Percentiles rank a stretch among this genome's conserved stretches.
Conservation (phyloP, 2,888 invertebrate species). For the Amblyjoppa fuscipennis region DNA sequence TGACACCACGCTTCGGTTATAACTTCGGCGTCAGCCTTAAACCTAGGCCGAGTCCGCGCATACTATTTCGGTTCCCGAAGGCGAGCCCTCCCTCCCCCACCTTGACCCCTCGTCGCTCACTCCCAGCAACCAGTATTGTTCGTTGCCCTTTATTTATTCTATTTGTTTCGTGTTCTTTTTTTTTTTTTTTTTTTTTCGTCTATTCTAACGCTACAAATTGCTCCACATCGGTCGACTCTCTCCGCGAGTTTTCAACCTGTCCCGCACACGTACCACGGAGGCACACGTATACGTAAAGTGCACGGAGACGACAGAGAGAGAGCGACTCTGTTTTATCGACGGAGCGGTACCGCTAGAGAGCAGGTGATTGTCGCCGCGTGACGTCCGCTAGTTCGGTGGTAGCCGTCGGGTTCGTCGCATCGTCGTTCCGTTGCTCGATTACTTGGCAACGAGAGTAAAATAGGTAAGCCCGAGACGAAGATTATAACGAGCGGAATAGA, state of each 20-base stretch:
- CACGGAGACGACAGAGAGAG: too few relatives aligned
- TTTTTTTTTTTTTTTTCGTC: not conserved
- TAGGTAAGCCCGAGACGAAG: not conserved
- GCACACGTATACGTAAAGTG: too few relatives aligned
- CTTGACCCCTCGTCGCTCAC: not conserved
- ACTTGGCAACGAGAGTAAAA: not conserved
- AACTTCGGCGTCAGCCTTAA: not conserved
- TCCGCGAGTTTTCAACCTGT: conserved; percentile 13
- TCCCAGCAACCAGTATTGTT: not conserved
- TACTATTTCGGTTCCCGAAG: conserved; percentile 1
- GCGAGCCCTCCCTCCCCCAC: not conserved
- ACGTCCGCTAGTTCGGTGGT: conserved; percentile 2
- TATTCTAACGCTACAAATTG: conserved; percentile 11
- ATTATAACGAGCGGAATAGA: not conserved
- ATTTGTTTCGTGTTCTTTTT: not conserved
- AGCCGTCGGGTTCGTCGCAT: not conserved
- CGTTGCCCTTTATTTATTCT: not conserved
- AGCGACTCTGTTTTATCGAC: conserved; percentile 7
- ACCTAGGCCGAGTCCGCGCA: not conserved
- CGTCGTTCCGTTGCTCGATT: not conserved
- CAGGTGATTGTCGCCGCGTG: conserved; percentile 23
- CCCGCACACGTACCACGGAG: not conserved
- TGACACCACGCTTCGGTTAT: conserved; percentile 25
- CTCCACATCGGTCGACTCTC: conserved; percentile 12
- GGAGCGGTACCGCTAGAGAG: not conserved